Evolutionary conservation across 2,797 vertebrate species (phyloP), one percentile per base, ranked within the genome.

Genomic region (Oryzias dopingdopingensis): DNA sequence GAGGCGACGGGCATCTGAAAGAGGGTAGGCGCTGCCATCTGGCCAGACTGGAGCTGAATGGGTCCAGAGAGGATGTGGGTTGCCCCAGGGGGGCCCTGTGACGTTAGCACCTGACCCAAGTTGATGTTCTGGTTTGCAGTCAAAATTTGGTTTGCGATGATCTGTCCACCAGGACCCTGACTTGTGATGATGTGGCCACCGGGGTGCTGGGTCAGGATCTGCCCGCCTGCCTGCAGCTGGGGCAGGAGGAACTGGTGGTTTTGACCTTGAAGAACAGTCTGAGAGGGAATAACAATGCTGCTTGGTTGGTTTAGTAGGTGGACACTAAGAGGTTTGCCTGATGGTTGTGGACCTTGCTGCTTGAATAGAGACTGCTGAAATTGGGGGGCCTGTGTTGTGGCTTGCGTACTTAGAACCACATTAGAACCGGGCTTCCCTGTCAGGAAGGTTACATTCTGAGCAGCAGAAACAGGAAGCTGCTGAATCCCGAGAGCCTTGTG

Each of bases 1-100:
- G 95, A 93, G 1, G 60, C 60, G 2, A 98, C 95, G 0, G 96
- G 96, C 96, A 98, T 96, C 86, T 98, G 96, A 90, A 98, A 98
- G 4, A 98, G 91, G 0, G 95, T 91, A 0, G 91, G 92, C 5
- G 94, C 93, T 0, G 92, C 95, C 78, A 96, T 95, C 67, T 97
- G 95, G 48, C 96, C 95, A 0, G 94, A 77, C 63, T 96, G 95
- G 17, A 96, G 90, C 80, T 96, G 95, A 67, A 96, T 96, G 66
- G 93, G 89, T 0, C 91, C 94, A 0, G 95, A 96, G 29, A 98
- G 91, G 68, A 98, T 98, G 84, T 98, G 96, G 0, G 96, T 90
- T 0, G 94, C 90, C 6, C 95, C 95, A 0, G 94, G 88, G 14
- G 95, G 91, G 20, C 94, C 94, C 59, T 94, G 96, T 0, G 96